Base-by-base conservation (phyloP, 2,113 vertebrate species). In the Takifugu flavidus region DNA sequence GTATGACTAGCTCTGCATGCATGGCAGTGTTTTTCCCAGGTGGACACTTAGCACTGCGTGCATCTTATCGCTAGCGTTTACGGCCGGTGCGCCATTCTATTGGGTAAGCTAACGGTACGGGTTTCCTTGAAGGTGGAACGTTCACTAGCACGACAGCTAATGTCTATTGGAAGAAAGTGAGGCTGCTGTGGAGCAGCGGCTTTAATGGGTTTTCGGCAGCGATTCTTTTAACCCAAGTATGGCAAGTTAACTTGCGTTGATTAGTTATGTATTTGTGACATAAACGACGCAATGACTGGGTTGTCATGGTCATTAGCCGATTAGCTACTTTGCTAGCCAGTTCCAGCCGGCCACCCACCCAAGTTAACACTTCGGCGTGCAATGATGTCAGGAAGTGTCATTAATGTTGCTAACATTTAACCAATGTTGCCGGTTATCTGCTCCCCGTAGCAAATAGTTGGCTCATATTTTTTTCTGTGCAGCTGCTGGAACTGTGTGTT, bases 271-370 rank as follows among this genome's bases (percentile, higher is more conserved):
- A 1, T 51, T 7, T 57, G 13, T 43, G 26, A 12, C 5, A 13
- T 6, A 20, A 53, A n/a, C 6, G 43, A n/a, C 26, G 6, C 25
- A 29, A 6, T 14, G 20, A 61, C 31, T 5, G 49, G 15, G 65
- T 50, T 71, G 53, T 53, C 56, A 66, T 4, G 27, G 65, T 45
- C 56, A 39, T 70, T 79, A 70, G 79, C 75, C 53, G 27, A 64
- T 77, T 85, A 83, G 72, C 80, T 39, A 20, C 54, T 53, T 53
- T 55, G 79, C 73, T 82, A 75, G 74, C 82, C 67, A 43, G 57
- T 62, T 58, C 44, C 34, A 67, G 52, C 71, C 59, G 61, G 61
- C 75, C 63, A 78, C 52, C 73, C 34, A 67, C 54, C 59, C 60
- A 54, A 74, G 65, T 83, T 80, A 72, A 70, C 68, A 72, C 64